These are phyloP conservation scores for Melanchra persicariae DNA, from an alignment of 2,888 invertebrate species.

Conservation along the genomic window DNA sequence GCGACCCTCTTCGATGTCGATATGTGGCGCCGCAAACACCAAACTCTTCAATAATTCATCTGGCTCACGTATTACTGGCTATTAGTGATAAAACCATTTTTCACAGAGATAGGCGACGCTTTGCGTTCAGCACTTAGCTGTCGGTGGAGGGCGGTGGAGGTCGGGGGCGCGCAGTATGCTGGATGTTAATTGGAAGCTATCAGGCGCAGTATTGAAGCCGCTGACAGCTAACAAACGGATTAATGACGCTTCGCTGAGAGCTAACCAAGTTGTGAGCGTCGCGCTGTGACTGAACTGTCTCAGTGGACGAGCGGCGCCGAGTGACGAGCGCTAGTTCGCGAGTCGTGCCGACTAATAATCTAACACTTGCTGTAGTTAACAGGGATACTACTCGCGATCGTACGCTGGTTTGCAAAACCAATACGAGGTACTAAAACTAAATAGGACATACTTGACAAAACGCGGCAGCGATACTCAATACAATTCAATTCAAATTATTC, in stretches of 20 bases:
- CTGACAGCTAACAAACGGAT: slow-evolving; percentile 45
- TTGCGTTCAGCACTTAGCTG: neutral
- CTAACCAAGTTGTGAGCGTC: slow-evolving; percentile 26
- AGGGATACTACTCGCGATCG: neutral
- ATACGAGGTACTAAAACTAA: neutral
- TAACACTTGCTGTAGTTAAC: neutral
- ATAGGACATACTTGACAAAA: no score
- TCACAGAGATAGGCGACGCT: slow-evolving; percentile 2
- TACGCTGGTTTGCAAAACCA: neutral
- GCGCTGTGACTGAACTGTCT: slow-evolving; percentile 10
- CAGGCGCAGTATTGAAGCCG: slow-evolving; percentile 21
- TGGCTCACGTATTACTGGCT: slow-evolving; percentile 29
- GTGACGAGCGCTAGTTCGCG: neutral
- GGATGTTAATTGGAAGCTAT: slow-evolving; percentile 10
- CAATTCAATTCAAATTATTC: no score
- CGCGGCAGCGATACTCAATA: no score
- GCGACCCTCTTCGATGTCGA: slow-evolving; percentile 36
- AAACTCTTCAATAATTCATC: slow-evolving; percentile 52
- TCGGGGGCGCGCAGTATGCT: neutral
- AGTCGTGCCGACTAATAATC: slow-evolving; percentile 1
- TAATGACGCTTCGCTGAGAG: slow-evolving; percentile 40
- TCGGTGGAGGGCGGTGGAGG: neutral
- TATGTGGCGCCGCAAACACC: slow-evolving; percentile 28
- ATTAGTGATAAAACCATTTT: slow-evolving; percentile 31
- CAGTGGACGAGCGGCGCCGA: neutral